Base-by-base conservation (phyloP, 2,113 vertebrate genomes). In the Atlantisia rogersi region DNA sequence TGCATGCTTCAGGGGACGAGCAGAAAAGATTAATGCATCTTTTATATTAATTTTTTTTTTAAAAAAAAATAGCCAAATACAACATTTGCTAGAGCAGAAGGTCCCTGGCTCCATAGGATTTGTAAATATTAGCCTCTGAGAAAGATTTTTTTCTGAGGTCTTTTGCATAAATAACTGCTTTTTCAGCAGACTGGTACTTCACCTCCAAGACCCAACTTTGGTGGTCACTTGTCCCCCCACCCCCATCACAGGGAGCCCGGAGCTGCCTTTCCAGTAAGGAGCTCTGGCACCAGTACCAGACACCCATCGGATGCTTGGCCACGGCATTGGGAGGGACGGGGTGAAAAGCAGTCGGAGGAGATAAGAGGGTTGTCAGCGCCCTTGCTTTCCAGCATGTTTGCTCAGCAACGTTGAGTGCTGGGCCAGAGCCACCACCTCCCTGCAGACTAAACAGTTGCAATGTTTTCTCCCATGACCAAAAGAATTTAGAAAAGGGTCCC, bases 401-500 rank as follows among this genome's bases (percentile, higher is more conserved):
- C 74, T 96, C 25, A 74, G 74, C 52, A 14, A 11, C 0, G 19
- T 90, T 4, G 71, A 94, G 94, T 88, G 62, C 88, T 82, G 91
- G 77, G 73, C 70, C 86, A 75, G 92, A 88, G 84, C 88, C 94
- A 96, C 88, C 91, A 64, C 92, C 95, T 96, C 91, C 94, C 78
- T 31, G 37, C 85, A 96, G 92, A 95, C 95, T 95, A 92, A 97
- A 95, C 90, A 94, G 88, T 92, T 89, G 44, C 86, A 48, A 5
- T 70, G 86, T 84, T 97, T 95, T 94, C 92, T 95, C 95, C 88
- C 91, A 86, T 73, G 91, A 96, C 93, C 11, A 0, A 95, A 95
- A 91, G 95, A 96, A 94, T 96, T 88, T 85, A 71, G 83, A 92
- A 58, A 94, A 96, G 76, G 69, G 81, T 96, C 96, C 88, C 20